Conservation (phyloP, 2,113 vertebrate genomes). For the Bubo bubo region DNA sequence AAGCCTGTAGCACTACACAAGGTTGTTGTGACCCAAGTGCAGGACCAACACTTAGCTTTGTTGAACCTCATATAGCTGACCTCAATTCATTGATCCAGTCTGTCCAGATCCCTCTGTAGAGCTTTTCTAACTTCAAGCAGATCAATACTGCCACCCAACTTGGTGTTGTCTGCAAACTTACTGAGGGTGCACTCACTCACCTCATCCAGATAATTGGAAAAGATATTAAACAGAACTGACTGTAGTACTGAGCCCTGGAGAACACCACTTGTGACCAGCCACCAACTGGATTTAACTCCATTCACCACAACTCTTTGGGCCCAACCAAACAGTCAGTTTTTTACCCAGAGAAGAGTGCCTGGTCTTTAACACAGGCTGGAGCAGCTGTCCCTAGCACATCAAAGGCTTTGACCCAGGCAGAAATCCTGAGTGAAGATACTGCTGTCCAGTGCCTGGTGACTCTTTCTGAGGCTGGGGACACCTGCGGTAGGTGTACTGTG, state of each 20-base stretch:
- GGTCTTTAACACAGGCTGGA: neutral
- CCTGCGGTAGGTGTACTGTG: neutral
- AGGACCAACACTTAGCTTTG: neutral
- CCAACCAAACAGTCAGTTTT: neutral
- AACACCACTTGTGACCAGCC: rapidly evolving
- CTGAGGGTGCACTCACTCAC: too few species aligned
- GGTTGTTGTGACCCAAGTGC: neutral
- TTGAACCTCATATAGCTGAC: neutral
- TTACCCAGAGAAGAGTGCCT: neutral
- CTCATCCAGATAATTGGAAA: neutral
- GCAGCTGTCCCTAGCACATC: neutral
- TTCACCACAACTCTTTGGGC: neutral
- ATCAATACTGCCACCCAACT: too few species aligned
- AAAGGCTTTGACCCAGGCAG: neutral
- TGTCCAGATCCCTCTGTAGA: neutral
- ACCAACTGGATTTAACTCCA: neutral
- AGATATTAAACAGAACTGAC: neutral
- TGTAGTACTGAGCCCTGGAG: neutral
- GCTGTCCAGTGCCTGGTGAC: neutral
- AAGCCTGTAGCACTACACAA: too few species aligned
- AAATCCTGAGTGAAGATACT: neutral
- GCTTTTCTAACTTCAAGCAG: neutral
- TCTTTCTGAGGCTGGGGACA: neutral
- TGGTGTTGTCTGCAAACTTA: neutral
- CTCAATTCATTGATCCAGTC: neutral